Conservation (phyloP, 1,140 invertebrate genomes). For the Drosophila oshimai region DNA sequence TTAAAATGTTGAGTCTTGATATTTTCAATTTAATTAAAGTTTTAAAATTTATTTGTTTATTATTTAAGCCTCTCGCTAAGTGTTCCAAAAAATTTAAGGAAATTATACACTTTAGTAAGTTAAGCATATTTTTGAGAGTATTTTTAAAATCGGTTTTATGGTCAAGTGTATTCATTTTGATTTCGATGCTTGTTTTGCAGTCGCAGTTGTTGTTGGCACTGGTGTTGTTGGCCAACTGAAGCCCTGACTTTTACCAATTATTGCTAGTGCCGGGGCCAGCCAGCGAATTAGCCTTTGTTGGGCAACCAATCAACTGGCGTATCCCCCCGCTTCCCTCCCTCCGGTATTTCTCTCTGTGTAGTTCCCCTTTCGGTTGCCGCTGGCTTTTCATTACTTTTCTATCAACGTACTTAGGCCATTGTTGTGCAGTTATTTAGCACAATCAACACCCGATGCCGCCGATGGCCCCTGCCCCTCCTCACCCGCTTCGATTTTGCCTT, state of each 20-base stretch:
- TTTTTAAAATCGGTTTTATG: no score
- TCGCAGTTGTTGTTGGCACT: slow-evolving; percentile 14
- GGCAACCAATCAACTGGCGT: slow-evolving; percentile 67
- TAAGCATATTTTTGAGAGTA: not conserved
- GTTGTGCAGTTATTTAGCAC: slow-evolving; percentile 80
- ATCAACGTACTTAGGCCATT: slow-evolving; percentile 80
- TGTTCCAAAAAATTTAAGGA: no score
- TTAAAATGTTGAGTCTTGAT: no score
- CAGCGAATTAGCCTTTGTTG: slow-evolving; percentile 79
- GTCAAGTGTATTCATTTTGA: slow-evolving; percentile 11
- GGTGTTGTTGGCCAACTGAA: slow-evolving; percentile 26
- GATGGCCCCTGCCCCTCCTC: slow-evolving; percentile 34
- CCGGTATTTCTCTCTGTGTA: not conserved
- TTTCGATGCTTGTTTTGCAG: slow-evolving; percentile 30
- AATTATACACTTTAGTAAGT: no score
- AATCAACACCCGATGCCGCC: slow-evolving; percentile 75
- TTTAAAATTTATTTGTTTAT: no score
- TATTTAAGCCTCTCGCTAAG: no score
- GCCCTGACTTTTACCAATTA: slow-evolving; percentile 75
- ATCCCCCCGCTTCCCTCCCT: not conserved
- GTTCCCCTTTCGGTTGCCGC: slow-evolving; percentile 10
- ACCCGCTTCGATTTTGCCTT: not conserved
- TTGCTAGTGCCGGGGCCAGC: slow-evolving; percentile 67
- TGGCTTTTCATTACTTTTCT: slow-evolving; percentile 77
- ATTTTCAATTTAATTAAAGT: no score